Conservation (phyloP, 2,888 invertebrate species). For the Druceiella hillmani region DNA sequence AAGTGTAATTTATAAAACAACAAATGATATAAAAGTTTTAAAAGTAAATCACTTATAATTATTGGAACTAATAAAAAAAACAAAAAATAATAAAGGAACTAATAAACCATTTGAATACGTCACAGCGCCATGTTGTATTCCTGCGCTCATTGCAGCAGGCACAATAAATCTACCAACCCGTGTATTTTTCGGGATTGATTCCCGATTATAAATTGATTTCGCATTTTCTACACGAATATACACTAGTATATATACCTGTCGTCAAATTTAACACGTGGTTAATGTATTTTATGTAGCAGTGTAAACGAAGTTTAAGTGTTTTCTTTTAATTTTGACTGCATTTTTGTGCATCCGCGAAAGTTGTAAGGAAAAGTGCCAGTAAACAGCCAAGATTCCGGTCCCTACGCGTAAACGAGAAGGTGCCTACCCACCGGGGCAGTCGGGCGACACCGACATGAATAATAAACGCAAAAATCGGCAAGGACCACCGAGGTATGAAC, state of each 20-base stretch:
- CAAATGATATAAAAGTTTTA: no score
- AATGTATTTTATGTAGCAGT: conserved; percentile 48
- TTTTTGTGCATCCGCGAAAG: conserved; percentile 55
- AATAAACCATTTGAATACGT: no score
- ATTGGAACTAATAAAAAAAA: no score
- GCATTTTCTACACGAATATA: conserved; percentile 53
- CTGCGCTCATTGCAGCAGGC: conserved; percentile 52
- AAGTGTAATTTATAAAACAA: no score
- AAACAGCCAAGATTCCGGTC: conserved; percentile 78
- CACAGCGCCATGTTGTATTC: conserved; percentile 53
- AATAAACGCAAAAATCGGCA: conserved; percentile 82
- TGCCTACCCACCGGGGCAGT: conserved; percentile 68
- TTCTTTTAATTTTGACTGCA: conserved; percentile 51
- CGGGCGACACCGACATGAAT: conserved; percentile 63
- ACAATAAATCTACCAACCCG: conserved; percentile 54
- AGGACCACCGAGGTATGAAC: conserved; percentile 69
- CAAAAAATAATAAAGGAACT: no score
- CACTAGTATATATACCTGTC: conserved; percentile 49
- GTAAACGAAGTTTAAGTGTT: conserved; percentile 48
- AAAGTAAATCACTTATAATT: no score
- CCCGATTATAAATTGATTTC: conserved; percentile 49
- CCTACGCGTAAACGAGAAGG: conserved; percentile 75
- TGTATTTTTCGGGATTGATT: conserved; percentile 51
- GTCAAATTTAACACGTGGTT: conserved; percentile 48
- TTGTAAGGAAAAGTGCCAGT: conserved; percentile 53